Evolutionary conservation across 2,797 vertebrate genomes (phyloP).

Genomic region (Tympanoctomys barrerae): DNA sequence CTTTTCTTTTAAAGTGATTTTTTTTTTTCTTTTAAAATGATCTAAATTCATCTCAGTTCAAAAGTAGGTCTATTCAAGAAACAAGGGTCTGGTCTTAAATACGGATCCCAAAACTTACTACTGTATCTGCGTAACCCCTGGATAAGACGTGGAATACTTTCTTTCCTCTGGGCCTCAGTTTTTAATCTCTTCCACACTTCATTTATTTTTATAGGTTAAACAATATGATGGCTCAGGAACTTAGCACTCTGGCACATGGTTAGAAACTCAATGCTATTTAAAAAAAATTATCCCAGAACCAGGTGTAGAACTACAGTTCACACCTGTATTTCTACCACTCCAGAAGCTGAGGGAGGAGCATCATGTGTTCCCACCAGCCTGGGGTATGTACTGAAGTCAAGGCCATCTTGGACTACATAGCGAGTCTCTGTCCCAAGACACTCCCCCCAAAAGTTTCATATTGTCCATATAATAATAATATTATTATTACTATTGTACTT

Average conservation of each 20-base stretch:
- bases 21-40: constrained; percentile 40
- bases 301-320: not conserved
- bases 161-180: not conserved
- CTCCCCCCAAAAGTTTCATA: not conserved
- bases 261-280: not conserved
- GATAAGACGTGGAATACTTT: not conserved
- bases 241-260: not conserved
- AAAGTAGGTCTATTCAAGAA: constrained; percentile 16
- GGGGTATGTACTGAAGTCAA: not conserved
- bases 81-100: not conserved
- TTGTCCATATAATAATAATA: not conserved
- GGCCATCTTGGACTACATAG: not conserved
- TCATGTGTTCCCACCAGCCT: not conserved
- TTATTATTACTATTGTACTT: not conserved
- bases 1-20: constrained; percentile 16
- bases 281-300: not conserved
- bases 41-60: constrained; percentile 37
- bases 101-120: not conserved
- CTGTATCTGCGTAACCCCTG: not conserved
- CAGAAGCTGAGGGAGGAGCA: not conserved
- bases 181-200: not conserved
- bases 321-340: not conserved
- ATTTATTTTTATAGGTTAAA: not conserved
- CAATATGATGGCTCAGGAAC: not conserved
- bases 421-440: not conserved